A percentile compares a stretch with the other conserved stretches of the same genome.
phyloP scores from a whole-genome alignment of 2,888 invertebrate species.

The Melinopterus prodromus region DNA sequence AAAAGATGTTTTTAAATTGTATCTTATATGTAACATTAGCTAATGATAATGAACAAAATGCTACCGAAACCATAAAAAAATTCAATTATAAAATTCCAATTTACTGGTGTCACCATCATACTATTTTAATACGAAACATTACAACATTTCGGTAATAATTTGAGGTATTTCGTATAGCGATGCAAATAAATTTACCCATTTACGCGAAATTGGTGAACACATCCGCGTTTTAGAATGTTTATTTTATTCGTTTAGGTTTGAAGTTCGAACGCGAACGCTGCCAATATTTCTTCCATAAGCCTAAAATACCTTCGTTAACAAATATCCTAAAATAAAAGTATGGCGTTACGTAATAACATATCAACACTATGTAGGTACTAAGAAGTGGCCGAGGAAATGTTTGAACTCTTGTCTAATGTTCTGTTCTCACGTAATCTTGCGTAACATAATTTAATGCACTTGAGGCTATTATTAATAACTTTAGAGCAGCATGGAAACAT shows the following conservation, averaged over 20 bases:
- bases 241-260: constrained; percentile 39
- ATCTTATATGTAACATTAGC: too few species aligned
- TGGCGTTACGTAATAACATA: neutral
- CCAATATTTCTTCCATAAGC: neutral
- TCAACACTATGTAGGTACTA: neutral
- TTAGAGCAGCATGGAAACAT: neutral
- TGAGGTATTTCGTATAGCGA: neutral
- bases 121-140: too few species aligned
- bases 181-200: constrained; percentile 42
- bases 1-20: too few species aligned
- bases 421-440: neutral
- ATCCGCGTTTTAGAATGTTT: constrained; percentile 35
- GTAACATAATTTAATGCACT: neutral
- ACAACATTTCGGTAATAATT: too few species aligned
- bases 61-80: too few species aligned
- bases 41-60: too few species aligned
- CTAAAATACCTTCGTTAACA: neutral
- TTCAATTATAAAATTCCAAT: too few species aligned
- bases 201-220: constrained; percentile 43
- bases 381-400: too few species aligned
- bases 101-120: too few species aligned
- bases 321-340: neutral
- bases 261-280: neutral
- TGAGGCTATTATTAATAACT: neutral
- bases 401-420: too few species aligned